These are phyloP conservation scores for Molossus alvarezi DNA, from an alignment of 2,797 vertebrate genomes.

Conservation along the genomic window DNA sequence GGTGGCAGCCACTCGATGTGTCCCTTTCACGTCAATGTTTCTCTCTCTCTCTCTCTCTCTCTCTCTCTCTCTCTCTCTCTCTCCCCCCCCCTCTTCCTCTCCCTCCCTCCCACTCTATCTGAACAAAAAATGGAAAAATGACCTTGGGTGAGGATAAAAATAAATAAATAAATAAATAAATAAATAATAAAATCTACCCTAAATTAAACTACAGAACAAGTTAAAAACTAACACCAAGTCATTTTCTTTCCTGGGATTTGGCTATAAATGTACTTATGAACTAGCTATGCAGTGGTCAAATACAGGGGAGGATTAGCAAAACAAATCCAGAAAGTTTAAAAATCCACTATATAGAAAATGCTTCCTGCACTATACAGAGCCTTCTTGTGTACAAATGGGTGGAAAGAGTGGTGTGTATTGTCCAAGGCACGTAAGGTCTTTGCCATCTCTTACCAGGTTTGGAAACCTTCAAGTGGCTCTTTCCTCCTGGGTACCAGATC, in stretches of 20 bases:
- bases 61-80: too few species aligned
- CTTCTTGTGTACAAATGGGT: conserved; percentile 4
- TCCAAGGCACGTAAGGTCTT: background rate
- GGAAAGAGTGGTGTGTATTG: background rate
- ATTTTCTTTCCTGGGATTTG: conserved; percentile 50
- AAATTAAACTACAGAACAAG: conserved; percentile 26
- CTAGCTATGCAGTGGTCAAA: conserved; percentile 9
- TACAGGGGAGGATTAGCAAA: background rate
- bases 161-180: too few species aligned
- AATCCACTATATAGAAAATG: conserved; percentile 49
- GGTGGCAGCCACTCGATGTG: too few species aligned
- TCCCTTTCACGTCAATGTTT: too few species aligned
- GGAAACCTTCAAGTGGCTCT: conserved; percentile 18
- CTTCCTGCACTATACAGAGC: background rate
- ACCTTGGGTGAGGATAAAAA: too few species aligned
- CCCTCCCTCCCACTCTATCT: too few species aligned
- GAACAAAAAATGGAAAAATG: too few species aligned
- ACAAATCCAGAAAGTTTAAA: conserved; percentile 17
- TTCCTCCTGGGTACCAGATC: background rate
- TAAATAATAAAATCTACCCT: too few species aligned
- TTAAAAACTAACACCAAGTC: conserved; percentile 27
- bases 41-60: too few species aligned
- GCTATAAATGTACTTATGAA: conserved; percentile 26
- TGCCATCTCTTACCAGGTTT: conserved; percentile 1
- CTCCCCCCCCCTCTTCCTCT: too few species aligned